Evolutionary conservation across 2,797 vertebrate species (phyloP).

Genomic region (Mycteria americana): DNA sequence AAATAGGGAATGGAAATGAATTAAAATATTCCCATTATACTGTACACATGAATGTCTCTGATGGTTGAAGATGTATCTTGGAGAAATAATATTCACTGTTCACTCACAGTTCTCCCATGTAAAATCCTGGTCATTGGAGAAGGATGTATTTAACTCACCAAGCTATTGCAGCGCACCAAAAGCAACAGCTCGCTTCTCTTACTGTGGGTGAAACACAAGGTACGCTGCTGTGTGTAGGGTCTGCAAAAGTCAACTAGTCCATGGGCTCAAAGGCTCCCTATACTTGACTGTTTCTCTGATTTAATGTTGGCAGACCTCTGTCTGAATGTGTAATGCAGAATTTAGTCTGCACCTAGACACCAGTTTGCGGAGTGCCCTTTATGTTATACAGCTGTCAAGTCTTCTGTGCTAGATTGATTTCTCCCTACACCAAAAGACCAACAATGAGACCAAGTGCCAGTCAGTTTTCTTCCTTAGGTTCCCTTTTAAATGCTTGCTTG

Average conservation of each 20-base stretch:
- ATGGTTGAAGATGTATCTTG: not conserved
- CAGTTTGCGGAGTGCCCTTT: conserved; percentile 4
- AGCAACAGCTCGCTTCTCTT: not conserved
- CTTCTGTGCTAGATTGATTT: conserved; percentile 55
- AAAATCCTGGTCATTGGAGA: not conserved
- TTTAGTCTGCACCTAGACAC: not conserved
- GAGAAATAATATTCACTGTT: not conserved
- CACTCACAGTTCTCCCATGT: not conserved
- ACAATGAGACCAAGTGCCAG: conserved; percentile 31
- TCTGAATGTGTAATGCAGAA: not conserved
- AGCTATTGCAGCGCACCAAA: not conserved
- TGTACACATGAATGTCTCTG: not conserved
- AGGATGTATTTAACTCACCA: not conserved
- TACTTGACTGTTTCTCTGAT: not conserved
- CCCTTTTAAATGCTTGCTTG: conserved; percentile 36
- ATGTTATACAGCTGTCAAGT: conserved; percentile 27
- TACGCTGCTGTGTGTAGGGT: not conserved
- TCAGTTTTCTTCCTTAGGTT: conserved; percentile 67
- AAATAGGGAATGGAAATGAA: not conserved
- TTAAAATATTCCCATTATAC: not conserved
- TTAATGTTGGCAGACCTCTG: not conserved
- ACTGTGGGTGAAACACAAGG: not conserved
- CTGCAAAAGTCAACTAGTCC: not conserved
- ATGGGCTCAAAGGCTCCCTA: not conserved
- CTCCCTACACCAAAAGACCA: conserved; percentile 28